Evolutionary conservation across 2,113 vertebrate genomes (phyloP).

Genomic region (Cynocephalus volans): DNA sequence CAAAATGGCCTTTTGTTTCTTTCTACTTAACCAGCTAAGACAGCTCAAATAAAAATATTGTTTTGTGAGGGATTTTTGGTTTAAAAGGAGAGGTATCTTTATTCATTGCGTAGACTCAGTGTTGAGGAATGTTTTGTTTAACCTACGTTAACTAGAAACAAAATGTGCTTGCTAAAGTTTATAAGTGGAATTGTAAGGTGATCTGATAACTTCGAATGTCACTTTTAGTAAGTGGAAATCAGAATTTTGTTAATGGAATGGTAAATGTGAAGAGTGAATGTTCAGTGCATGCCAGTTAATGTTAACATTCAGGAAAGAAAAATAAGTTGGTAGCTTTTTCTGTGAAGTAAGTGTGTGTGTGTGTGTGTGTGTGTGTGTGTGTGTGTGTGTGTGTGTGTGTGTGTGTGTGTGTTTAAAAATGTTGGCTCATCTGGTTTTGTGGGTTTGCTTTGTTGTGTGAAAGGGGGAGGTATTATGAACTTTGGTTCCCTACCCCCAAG

Average conservation of each 20-base stretch:
- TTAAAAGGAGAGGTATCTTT: background rate
- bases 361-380: background rate
- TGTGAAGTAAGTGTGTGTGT: background rate
- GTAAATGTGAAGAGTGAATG: constrained; percentile 38
- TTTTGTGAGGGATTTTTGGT: constrained; percentile 4
- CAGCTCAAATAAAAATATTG: background rate
- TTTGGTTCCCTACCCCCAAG: background rate
- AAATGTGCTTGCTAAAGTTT: background rate
- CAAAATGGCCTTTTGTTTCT: background rate
- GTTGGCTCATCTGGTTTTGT: background rate
- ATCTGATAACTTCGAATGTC: constrained; percentile 7
- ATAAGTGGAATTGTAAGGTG: background rate
- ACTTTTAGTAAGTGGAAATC: constrained; percentile 3
- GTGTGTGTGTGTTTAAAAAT: background rate
- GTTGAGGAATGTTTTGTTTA: constrained; percentile 58
- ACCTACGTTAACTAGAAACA: constrained; percentile 32
- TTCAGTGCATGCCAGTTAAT: background rate
- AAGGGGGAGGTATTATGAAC: background rate
- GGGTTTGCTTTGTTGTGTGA: background rate
- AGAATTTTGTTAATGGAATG: background rate
- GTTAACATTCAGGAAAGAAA: background rate
- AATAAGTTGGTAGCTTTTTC: background rate
- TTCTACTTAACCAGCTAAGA: constrained; percentile 15
- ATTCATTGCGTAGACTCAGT: background rate
- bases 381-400: background rate